Evolutionary conservation across 2,888 invertebrate species (phyloP).

Genomic region (Drosophila macrothrix): DNA sequence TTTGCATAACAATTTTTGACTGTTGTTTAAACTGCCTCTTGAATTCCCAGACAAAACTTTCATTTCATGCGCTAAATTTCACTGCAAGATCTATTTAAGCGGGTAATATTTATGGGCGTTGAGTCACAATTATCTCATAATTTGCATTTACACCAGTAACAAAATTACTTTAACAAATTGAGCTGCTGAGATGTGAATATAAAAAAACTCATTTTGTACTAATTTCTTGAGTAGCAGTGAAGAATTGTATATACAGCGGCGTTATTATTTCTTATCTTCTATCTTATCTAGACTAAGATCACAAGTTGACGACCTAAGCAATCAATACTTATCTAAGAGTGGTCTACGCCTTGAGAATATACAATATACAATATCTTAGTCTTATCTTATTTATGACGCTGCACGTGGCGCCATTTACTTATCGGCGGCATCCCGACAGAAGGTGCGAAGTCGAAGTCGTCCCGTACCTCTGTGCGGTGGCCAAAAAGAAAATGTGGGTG

Average conservation of each 20-base stretch:
- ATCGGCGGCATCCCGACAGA: not conserved
- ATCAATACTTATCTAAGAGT: not conserved
- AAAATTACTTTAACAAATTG: not conserved
- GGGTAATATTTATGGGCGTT: not conserved
- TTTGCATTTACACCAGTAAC: not conserved
- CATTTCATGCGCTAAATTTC: slow-evolving; percentile 37
- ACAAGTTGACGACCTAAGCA: not conserved
- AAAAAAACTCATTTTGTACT: not conserved
- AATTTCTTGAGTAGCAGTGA: not conserved
- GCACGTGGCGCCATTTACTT: not conserved
- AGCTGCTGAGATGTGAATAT: not conserved
- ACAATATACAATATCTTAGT: not conserved
- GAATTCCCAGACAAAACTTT: slow-evolving; percentile 36
- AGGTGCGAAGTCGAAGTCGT: not conserved
- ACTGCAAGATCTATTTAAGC: slow-evolving; percentile 1
- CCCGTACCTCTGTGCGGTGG: not conserved
- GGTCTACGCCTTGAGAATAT: not conserved
- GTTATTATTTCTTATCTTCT: not conserved
- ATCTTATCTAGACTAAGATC: not conserved
- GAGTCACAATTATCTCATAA: not conserved
- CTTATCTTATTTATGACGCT: not conserved
- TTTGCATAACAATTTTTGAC: slow-evolving; percentile 29
- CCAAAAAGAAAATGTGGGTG: not conserved
- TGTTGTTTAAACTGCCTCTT: slow-evolving; percentile 13
- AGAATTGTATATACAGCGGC: not conserved